phyloP scores from a whole-genome alignment of 2,888 invertebrate genomes.

The Euphydryas editha region DNA sequence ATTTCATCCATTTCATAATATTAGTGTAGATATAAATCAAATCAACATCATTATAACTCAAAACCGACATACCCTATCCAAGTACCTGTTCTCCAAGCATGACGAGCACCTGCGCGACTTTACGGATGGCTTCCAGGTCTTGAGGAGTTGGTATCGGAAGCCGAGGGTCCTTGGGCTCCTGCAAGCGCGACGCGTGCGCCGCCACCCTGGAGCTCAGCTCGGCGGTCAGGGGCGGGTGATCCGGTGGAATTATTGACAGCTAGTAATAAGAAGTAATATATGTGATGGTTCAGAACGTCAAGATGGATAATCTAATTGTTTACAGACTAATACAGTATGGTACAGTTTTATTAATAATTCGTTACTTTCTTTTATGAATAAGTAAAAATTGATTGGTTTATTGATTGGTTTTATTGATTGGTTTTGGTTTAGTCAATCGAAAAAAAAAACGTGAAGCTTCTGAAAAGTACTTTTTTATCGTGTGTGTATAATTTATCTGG shows the following conservation, averaged over 20 bases:
- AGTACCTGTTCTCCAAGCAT: constrained; percentile 73
- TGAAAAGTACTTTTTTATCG: too few relatives aligned
- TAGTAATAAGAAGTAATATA: neutral
- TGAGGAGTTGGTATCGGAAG: constrained; percentile 60
- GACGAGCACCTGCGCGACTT: constrained; percentile 71
- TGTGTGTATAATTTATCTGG: too few relatives aligned
- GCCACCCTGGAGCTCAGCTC: constrained; percentile 37
- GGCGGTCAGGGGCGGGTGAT: constrained; percentile 33
- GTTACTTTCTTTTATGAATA: too few relatives aligned
- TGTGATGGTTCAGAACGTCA: too few relatives aligned
- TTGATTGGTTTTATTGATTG: too few relatives aligned
- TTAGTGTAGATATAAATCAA: neutral
- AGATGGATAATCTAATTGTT: too few relatives aligned
- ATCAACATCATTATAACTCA: neutral
- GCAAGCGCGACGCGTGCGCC: constrained; percentile 48
- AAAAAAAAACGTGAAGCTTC: too few relatives aligned
- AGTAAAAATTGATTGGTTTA: too few relatives aligned
- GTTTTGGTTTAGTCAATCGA: too few relatives aligned
- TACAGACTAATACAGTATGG: too few relatives aligned
- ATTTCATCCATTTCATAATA: neutral
- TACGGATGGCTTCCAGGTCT: constrained; percentile 69
- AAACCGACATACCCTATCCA: constrained; percentile 41
- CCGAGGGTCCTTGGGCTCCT: constrained; percentile 49
- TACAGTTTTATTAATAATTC: too few relatives aligned
- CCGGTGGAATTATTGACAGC: constrained; percentile 33